A percentile compares a stretch with the other conserved stretches of the same genome.
These are phyloP conservation scores for Gopherus evgoodei DNA, from an alignment of 2,113 vertebrate genomes.

Conservation along the genomic window DNA sequence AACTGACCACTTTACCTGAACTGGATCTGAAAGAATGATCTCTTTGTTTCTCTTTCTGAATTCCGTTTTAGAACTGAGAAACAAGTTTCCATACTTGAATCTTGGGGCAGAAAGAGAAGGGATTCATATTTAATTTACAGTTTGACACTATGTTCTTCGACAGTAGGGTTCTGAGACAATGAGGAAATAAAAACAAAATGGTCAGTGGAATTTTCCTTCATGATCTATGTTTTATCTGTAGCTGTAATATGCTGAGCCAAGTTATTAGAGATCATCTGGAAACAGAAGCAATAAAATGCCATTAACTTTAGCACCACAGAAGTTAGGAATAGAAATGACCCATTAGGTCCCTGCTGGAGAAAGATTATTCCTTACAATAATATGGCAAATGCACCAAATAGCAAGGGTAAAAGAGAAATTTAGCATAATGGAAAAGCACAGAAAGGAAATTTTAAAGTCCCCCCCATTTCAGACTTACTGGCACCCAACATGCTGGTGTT, in stretches of 20 bases:
- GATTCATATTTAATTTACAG: neutral
- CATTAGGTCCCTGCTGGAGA: neutral
- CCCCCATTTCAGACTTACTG: neutral
- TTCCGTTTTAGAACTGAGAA: neutral
- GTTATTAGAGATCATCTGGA: constrained; percentile 47
- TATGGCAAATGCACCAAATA: neutral
- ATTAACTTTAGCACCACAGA: neutral
- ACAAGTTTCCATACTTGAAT: neutral
- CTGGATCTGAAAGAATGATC: neutral
- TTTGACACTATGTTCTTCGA: neutral
- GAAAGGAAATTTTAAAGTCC: neutral
- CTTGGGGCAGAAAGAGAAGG: neutral
- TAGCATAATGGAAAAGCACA: neutral
- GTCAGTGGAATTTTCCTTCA: constrained; percentile 7
- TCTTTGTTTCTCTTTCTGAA: constrained; percentile 14
- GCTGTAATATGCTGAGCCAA: neutral
- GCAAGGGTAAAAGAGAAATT: neutral
- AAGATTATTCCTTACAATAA: neutral
- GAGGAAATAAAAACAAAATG: neutral
- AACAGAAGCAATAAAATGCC: constrained; percentile 65
- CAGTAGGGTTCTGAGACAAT: neutral
- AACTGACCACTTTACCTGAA: neutral
- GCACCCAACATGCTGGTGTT: neutral
- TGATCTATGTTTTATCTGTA: constrained; percentile 31
- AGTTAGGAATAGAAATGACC: constrained; percentile 6